A percentile compares a stretch with the other conserved stretches of the same genome.
These are phyloP conservation scores for Chaunax sp. DNA, from an alignment of 2,797 vertebrate species.

Conservation along the genomic window DNA sequence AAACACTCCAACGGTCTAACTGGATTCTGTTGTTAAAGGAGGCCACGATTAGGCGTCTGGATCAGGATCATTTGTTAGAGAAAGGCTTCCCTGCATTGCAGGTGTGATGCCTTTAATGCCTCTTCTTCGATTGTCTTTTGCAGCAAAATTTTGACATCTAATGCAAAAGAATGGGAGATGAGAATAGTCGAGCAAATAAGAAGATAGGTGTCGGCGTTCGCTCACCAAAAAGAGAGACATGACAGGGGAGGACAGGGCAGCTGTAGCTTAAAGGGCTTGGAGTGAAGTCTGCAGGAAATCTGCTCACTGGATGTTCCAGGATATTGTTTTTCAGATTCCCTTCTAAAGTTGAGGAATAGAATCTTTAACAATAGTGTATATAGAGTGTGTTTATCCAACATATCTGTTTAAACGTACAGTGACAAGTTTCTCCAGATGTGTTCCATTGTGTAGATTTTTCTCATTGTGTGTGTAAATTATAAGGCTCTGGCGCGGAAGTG, in stretches of 20 bases:
- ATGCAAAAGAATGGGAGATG: slow-evolving; percentile 40
- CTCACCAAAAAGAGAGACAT: slow-evolving; percentile 42
- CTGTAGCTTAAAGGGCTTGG: slow-evolving; percentile 63
- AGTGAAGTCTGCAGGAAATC: slow-evolving; percentile 44
- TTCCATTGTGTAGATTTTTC: slow-evolving; percentile 17
- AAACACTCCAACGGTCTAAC: slow-evolving; percentile 59
- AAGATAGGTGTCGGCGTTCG: too few species aligned
- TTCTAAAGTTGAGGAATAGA: slow-evolving; percentile 42
- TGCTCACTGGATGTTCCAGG: slow-evolving; percentile 33
- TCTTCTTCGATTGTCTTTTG: slow-evolving; percentile 39
- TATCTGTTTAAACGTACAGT: slow-evolving; percentile 32
- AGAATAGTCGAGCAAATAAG: slow-evolving; percentile 28
- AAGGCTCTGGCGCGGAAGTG: slow-evolving; percentile 34
- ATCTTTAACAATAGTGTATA: slow-evolving; percentile 37
- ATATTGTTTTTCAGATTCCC: slow-evolving; percentile 40
- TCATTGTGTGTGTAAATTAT: slow-evolving; percentile 47
- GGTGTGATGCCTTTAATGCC: slow-evolving; percentile 43
- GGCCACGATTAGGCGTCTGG: slow-evolving; percentile 45
- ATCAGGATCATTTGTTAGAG: slow-evolving; percentile 64
- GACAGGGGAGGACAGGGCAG: slow-evolving; percentile 34
- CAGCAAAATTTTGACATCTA: slow-evolving; percentile 25
- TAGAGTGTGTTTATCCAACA: slow-evolving; percentile 24
- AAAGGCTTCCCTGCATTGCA: slow-evolving; percentile 62
- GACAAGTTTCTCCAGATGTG: slow-evolving; percentile 31
- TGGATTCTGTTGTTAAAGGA: slow-evolving; percentile 49